A percentile compares a stretch with the other conserved stretches of the same genome.
Conservation (phyloP, 1,140 invertebrate genomes). For the Coenobita brevimanus region DNA sequence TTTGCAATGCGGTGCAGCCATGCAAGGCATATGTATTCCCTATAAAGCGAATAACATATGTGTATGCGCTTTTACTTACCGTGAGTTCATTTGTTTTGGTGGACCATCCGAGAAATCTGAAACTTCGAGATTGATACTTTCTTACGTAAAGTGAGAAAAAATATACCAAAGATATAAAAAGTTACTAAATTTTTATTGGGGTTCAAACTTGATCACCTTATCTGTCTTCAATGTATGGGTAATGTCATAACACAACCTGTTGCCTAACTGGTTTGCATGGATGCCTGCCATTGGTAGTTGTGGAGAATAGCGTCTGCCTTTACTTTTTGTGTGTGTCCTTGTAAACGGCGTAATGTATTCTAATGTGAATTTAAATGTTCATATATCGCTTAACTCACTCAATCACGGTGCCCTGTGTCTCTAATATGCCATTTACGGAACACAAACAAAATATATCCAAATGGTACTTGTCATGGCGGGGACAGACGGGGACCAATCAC, state of each 20-base stretch:
- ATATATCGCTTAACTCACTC: neutral
- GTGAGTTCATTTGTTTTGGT: too few species aligned
- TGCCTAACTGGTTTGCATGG: constrained; percentile 11
- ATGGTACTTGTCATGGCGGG: constrained; percentile 27
- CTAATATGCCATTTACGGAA: constrained; percentile 73
- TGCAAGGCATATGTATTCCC: too few species aligned
- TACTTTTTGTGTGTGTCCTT: neutral
- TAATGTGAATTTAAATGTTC: neutral
- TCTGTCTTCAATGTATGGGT: constrained; percentile 27
- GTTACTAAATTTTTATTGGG: neutral
- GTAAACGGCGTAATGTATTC: neutral
- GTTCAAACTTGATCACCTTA: neutral
- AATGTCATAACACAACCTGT: constrained; percentile 47
- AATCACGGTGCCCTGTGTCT: neutral
- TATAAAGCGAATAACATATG: too few species aligned
- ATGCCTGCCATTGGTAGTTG: neutral
- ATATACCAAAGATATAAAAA: too few species aligned
- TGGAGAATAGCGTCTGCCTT: constrained; percentile 17
- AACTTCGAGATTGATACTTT: too few species aligned
- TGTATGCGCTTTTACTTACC: too few species aligned
- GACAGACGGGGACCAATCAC: constrained; percentile 2
- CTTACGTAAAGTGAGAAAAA: too few species aligned
- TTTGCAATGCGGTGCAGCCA: too few species aligned
- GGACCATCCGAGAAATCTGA: too few species aligned
- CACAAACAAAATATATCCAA: constrained; percentile 61